phyloP scores from a whole-genome alignment of 2,797 vertebrate species.

The Poecilia picta region DNA sequence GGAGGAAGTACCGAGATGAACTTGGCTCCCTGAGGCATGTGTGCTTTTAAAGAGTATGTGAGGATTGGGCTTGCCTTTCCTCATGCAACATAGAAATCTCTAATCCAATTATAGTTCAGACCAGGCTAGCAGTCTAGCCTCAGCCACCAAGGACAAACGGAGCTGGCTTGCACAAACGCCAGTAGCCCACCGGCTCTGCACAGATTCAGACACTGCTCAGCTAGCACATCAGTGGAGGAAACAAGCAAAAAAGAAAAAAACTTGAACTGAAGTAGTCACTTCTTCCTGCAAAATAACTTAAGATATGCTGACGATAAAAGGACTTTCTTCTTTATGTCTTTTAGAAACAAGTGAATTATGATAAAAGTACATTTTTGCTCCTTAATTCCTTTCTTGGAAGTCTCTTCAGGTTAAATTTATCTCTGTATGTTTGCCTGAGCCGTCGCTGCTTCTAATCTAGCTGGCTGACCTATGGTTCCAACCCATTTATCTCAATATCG shows the following conservation, averaged over 20 bases:
- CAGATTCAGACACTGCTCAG: slow-evolving; percentile 46
- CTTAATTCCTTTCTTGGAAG: not conserved
- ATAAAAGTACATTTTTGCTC: not conserved
- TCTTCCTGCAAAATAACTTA: slow-evolving; percentile 31
- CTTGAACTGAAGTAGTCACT: slow-evolving; percentile 9
- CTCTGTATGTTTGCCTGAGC: not conserved
- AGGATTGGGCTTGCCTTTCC: slow-evolving; percentile 28
- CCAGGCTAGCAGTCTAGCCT: slow-evolving; percentile 61
- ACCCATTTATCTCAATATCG: slow-evolving; percentile 69
- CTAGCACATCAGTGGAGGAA: slow-evolving; percentile 30
- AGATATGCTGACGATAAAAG: slow-evolving; percentile 6
- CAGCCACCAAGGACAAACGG: slow-evolving; percentile 70
- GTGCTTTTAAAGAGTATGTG: slow-evolving; percentile 26
- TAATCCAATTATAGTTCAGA: slow-evolving; percentile 79
- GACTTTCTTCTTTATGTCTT: not conserved
- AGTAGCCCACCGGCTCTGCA: slow-evolving; percentile 53
- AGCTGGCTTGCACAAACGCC: slow-evolving; percentile 38
- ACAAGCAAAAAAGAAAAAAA: slow-evolving; percentile 27
- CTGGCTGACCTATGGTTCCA: slow-evolving; percentile 47
- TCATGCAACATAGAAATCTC: slow-evolving; percentile 67
- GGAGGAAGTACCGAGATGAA: slow-evolving; percentile 40
- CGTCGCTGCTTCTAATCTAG: slow-evolving; percentile 63
- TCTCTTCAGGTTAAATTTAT: slow-evolving; percentile 34
- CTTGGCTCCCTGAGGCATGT: slow-evolving; percentile 32
- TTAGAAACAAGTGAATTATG: not conserved